These are phyloP conservation scores for Apistogramma diplotaenia DNA, from an alignment of 2,113 vertebrate genomes.

Conservation along the genomic window DNA sequence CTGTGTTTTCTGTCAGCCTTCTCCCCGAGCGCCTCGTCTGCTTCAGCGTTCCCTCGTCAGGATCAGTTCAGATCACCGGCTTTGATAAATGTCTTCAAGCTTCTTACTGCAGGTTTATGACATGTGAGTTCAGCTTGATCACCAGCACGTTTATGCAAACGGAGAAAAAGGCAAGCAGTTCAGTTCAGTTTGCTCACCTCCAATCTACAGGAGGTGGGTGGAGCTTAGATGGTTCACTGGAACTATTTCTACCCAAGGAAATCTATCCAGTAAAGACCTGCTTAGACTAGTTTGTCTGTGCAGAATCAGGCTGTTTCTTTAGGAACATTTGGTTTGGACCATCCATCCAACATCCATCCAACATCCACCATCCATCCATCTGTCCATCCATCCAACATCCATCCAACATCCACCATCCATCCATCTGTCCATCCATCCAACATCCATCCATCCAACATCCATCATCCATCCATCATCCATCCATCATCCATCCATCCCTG, in stretches of 20 bases:
- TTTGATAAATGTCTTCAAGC: not conserved
- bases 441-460: too few species aligned
- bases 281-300: too few species aligned
- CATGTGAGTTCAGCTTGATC: not conserved
- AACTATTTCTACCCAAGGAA: not conserved
- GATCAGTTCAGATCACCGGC: not conserved
- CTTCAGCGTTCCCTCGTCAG: conserved; percentile 15
- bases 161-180: not conserved
- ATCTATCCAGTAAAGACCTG: not conserved
- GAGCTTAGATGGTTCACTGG: not conserved
- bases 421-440: too few species aligned
- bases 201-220: not conserved
- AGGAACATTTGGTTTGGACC: too few species aligned
- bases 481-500: too few species aligned
- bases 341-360: too few species aligned
- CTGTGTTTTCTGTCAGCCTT: conserved; percentile 37
- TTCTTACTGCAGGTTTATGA: not conserved
- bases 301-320: not conserved
- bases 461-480: too few species aligned
- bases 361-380: too few species aligned
- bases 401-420: too few species aligned
- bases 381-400: too few species aligned
- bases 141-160: not conserved
- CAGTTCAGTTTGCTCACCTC: not conserved
- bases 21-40: conserved; percentile 15